Evolutionary conservation across 2,113 vertebrate genomes (phyloP).

Genomic region (Stomatorhinus ivindoensis): DNA sequence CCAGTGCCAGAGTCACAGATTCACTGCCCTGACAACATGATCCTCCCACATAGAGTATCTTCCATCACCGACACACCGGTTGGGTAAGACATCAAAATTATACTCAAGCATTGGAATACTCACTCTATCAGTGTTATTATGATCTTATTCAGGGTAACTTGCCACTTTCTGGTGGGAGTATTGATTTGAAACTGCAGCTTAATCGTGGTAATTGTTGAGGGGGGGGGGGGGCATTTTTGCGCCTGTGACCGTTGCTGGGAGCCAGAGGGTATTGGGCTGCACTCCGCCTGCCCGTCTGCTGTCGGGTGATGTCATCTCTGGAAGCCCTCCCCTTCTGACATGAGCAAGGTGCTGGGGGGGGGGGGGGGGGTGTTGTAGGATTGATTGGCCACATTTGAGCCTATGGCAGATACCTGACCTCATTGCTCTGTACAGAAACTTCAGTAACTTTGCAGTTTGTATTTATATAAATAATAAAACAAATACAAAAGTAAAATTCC

Average conservation of each 20-base stretch:
- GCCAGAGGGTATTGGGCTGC: background rate
- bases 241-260: background rate
- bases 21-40: background rate
- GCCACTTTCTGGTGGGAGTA: background rate
- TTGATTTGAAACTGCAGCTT: background rate
- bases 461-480: background rate
- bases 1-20: constrained; percentile 2
- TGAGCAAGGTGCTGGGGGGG: background rate
- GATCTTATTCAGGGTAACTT: background rate
- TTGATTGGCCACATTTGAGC: constrained; percentile 13
- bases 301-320: constrained; percentile 13
- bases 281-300: background rate
- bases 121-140: background rate
- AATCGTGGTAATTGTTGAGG: background rate
- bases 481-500: background rate
- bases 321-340: constrained; percentile 14
- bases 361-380: background rate
- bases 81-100: background rate
- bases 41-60: background rate
- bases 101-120: background rate
- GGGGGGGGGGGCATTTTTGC: background rate
- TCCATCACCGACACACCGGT: background rate
- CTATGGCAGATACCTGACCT: constrained; percentile 2
- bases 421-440: background rate
- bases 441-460: background rate